Conservation (phyloP, 2,888 invertebrate genomes). For the Phasia obesa region DNA sequence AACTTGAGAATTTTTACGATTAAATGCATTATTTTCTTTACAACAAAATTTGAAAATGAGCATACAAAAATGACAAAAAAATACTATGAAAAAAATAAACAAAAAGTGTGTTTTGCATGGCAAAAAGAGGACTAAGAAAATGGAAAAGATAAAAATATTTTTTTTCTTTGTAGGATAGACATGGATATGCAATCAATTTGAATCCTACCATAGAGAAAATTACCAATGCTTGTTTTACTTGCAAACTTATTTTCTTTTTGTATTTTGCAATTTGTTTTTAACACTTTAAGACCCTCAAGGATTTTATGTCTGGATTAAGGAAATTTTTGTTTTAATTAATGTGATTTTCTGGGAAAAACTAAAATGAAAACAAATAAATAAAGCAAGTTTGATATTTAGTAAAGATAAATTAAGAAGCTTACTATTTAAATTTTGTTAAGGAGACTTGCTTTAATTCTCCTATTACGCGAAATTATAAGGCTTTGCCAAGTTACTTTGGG, state of each 20-base stretch:
- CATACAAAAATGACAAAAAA: constrained; percentile 25
- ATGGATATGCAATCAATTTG: constrained; percentile 79
- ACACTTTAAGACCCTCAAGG: constrained; percentile 10
- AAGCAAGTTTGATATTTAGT: too few relatives aligned
- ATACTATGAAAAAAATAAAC: constrained; percentile 12
- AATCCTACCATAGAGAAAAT: constrained; percentile 47
- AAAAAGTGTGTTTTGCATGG: neutral
- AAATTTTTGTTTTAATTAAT: too few relatives aligned
- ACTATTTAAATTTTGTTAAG: too few relatives aligned
- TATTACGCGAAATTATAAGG: too few relatives aligned
- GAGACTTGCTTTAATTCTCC: too few relatives aligned
- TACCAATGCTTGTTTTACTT: constrained; percentile 34
- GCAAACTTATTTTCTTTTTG: constrained; percentile 9
- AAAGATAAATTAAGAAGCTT: too few relatives aligned
- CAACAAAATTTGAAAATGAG: constrained; percentile 41
- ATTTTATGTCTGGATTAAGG: neutral
- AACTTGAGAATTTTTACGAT: constrained; percentile 81
- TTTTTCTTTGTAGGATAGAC: constrained; percentile 75
- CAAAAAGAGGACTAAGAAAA: neutral
- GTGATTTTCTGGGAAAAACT: too few relatives aligned
- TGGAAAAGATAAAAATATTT: neutral
- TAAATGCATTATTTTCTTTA: constrained; percentile 80
- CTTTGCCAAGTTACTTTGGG: too few relatives aligned
- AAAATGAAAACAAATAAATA: too few relatives aligned
- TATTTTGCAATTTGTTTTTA: constrained; percentile 5